phyloP scores from a whole-genome alignment of 2,888 invertebrate genomes.

The Lottia gigantea region DNA sequence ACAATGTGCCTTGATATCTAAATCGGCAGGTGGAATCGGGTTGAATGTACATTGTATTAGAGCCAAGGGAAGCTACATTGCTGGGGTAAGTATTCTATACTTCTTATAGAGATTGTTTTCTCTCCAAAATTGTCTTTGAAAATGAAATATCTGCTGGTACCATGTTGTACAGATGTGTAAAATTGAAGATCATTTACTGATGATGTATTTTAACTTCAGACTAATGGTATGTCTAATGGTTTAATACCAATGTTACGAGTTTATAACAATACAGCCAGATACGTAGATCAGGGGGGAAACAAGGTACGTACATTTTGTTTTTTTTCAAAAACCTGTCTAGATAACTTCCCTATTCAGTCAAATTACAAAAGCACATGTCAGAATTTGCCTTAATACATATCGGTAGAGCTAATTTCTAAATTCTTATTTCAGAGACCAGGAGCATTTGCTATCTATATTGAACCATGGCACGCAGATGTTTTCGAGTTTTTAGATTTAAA shows the following conservation, averaged over 20 bases:
- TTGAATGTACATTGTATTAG: slow-evolving; percentile 95
- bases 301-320: too few relatives aligned
- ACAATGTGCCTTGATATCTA: slow-evolving; percentile 94
- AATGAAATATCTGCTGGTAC: too few relatives aligned
- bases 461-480: slow-evolving; percentile 98
- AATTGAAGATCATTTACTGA: too few relatives aligned
- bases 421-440: slow-evolving; percentile 79
- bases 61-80: slow-evolving; percentile 89
- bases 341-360: too few relatives aligned
- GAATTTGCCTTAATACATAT: too few relatives aligned
- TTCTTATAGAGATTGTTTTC: too few relatives aligned
- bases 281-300: slow-evolving; percentile 98
- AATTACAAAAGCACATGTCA: too few relatives aligned
- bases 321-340: too few relatives aligned
- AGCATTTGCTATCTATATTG: slow-evolving; percentile 96
- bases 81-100: slow-evolving; percentile 73
- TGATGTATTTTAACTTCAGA: slow-evolving; percentile 71
- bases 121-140: too few relatives aligned
- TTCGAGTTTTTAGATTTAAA: slow-evolving; percentile 94
- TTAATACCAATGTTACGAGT: slow-evolving; percentile 91
- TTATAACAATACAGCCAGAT: slow-evolving; percentile 94
- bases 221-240: slow-evolving; percentile 94
- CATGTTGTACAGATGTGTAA: too few relatives aligned
- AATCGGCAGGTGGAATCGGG: slow-evolving; percentile 97
- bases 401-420: slow-evolving; percentile 64